Percentiles rank a stretch among this genome's conserved stretches.
Conservation (phyloP, 1,140 invertebrate species). For the Catajapyx aquilonaris region DNA sequence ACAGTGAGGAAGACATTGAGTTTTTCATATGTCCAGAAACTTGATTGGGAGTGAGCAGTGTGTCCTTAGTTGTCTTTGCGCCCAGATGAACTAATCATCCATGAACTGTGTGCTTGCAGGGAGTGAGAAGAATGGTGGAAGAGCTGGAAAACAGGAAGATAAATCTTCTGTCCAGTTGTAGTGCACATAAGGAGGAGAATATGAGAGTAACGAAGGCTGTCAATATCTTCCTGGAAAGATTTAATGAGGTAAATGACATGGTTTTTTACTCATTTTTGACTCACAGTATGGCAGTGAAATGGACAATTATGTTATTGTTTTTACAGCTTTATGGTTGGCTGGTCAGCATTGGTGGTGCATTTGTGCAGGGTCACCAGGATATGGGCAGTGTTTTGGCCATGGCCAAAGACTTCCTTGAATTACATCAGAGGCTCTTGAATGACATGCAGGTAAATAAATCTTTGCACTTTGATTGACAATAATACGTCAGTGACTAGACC, state of each 20-base stretch:
- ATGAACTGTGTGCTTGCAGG: slow-evolving; percentile 20
- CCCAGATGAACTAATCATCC: too few relatives aligned
- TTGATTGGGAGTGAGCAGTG: too few relatives aligned
- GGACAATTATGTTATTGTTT: slow-evolving; percentile 2
- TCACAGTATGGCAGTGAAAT: too few relatives aligned
- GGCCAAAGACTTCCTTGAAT: slow-evolving; percentile 49
- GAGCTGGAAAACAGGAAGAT: slow-evolving; percentile 53
- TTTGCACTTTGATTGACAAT: too few relatives aligned
- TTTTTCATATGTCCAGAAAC: not conserved
- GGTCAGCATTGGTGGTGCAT: slow-evolving; percentile 41
- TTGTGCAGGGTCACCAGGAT: slow-evolving; percentile 47
- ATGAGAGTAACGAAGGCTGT: slow-evolving; percentile 40
- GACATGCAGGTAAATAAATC: slow-evolving; percentile 43
- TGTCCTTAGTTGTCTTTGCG: too few relatives aligned
- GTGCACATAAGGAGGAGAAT: slow-evolving; percentile 47
- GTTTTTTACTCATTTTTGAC: too few relatives aligned
- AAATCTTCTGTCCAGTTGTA: slow-evolving; percentile 39
- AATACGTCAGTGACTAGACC: too few relatives aligned
- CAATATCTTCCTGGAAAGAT: slow-evolving; percentile 43
- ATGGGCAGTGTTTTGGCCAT: slow-evolving; percentile 46
- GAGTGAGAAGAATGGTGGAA: slow-evolving; percentile 39
- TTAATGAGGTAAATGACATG: slow-evolving; percentile 38
- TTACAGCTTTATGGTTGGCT: slow-evolving; percentile 43
- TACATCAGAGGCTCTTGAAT: slow-evolving; percentile 47
- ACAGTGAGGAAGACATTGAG: not conserved